A percentile compares a stretch with the other conserved stretches of the same genome.
Evolutionary conservation across 2,888 invertebrate species (phyloP).

Genomic region (Aleiodes leptofemur): DNA sequence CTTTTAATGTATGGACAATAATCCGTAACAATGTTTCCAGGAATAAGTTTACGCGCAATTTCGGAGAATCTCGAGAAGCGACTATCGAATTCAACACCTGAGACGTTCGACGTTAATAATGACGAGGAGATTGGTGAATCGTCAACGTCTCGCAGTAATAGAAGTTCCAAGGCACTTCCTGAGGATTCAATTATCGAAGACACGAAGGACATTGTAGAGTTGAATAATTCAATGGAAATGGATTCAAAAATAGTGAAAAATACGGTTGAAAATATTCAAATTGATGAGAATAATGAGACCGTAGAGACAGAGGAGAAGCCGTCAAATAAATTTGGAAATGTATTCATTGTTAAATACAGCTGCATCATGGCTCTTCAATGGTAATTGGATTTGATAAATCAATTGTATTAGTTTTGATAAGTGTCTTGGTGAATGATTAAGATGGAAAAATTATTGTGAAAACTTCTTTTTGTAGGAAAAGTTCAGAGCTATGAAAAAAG

Average conservation of each 20-base stretch:
- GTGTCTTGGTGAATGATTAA: not conserved
- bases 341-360: conserved; percentile 55
- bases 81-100: conserved; percentile 46
- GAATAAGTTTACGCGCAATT: conserved; percentile 54
- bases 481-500: too few relatives aligned
- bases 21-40: conserved; percentile 45
- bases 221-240: not conserved
- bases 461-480: too few relatives aligned
- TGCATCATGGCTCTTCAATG: conserved; percentile 59
- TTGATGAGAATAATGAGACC: conserved; percentile 47
- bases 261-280: conserved; percentile 47
- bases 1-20: too few relatives aligned
- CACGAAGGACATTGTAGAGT: not conserved
- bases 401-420: not conserved
- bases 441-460: too few relatives aligned
- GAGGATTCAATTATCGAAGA: conserved; percentile 20
- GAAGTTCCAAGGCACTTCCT: conserved; percentile 31
- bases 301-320: conserved; percentile 45
- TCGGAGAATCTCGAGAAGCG: conserved; percentile 57
- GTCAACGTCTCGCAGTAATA: conserved; percentile 24
- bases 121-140: conserved; percentile 43
- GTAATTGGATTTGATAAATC: conserved; percentile 48
- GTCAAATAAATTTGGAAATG: conserved; percentile 48
- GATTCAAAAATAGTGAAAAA: conserved; percentile 33
- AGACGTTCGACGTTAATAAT: conserved; percentile 51